These are phyloP conservation scores for Pseudonaja textilis DNA, from an alignment of 2,113 vertebrate genomes.

Conservation along the genomic window DNA sequence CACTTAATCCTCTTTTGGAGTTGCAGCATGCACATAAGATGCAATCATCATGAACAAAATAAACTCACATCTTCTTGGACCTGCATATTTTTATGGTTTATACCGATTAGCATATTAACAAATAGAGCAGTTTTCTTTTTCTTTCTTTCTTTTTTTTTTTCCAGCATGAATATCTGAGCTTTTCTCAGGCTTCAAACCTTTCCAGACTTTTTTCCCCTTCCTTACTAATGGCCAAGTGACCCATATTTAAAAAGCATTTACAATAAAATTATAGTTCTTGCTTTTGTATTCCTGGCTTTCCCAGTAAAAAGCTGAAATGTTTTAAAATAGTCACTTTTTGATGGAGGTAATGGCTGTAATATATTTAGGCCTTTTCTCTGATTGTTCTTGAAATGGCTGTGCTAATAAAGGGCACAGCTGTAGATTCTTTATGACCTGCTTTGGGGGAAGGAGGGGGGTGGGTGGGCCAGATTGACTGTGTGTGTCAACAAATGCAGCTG, in stretches of 20 bases:
- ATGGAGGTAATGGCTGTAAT: conserved; percentile 87
- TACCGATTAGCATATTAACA: conserved; percentile 66
- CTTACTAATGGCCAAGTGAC: conserved; percentile 67
- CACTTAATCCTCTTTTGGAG: background rate
- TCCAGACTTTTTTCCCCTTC: conserved; percentile 41
- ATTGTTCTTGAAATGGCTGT: conserved; percentile 75
- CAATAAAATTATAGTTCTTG: conserved; percentile 78
- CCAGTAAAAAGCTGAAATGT: conserved; percentile 80
- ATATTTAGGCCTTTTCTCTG: conserved; percentile 76
- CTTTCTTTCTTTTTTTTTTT: background rate
- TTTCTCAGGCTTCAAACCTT: conserved; percentile 66
- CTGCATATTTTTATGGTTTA: conserved; percentile 48
- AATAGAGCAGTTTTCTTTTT: background rate
- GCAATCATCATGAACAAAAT: conserved; percentile 46
- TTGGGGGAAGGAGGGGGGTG: conserved; percentile 52
- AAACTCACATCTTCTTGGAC: conserved; percentile 53
- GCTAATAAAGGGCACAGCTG: conserved; percentile 95
- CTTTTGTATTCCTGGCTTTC: conserved; percentile 72
- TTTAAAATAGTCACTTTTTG: conserved; percentile 89
- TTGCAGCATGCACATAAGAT: conserved; percentile 53
- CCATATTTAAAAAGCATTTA: conserved; percentile 89
- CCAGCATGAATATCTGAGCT: conserved; percentile 41
- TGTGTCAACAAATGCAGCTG: conserved; percentile 98
- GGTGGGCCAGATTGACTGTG: conserved; percentile 82
- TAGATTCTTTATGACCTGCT: conserved; percentile 89